Evolutionary conservation across 2,797 vertebrate genomes (phyloP).

Genomic region (Cossypha heuglini): DNA sequence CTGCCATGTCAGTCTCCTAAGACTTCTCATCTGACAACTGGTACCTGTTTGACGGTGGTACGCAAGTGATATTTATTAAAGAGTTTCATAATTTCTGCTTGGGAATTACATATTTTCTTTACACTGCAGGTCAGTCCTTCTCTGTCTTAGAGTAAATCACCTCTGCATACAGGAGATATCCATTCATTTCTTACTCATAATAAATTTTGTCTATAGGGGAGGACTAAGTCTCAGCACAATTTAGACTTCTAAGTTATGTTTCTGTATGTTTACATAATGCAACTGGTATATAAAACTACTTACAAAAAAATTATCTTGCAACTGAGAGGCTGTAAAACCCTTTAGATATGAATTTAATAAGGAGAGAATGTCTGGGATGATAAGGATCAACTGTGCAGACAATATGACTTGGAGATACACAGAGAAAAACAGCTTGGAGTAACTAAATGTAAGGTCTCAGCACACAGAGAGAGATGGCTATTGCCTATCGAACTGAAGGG

Average conservation of each 20-base stretch:
- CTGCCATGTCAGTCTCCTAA: not conserved
- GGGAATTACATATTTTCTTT: not conserved
- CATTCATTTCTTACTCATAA: not conserved
- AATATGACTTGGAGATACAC: not conserved
- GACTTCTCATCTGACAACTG: not conserved
- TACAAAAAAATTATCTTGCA: not conserved
- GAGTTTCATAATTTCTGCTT: not conserved
- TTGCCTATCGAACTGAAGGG: not conserved
- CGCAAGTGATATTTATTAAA: not conserved
- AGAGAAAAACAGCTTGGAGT: not conserved
- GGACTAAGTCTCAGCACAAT: not conserved
- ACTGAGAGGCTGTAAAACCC: not conserved
- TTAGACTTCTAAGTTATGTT: not conserved
- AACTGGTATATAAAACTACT: not conserved
- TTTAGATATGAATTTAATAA: not conserved
- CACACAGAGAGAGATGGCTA: not conserved
- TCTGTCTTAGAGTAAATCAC: not conserved
- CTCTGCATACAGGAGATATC: not conserved
- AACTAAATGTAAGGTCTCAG: not conserved
- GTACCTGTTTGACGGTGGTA: not conserved
- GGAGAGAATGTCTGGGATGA: not conserved
- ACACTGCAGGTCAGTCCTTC: not conserved
- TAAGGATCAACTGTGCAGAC: not conserved
- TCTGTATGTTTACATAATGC: not conserved
- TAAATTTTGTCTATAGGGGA: not conserved